These are phyloP conservation scores for Euwallacea fornicatus DNA, from an alignment of 1,140 invertebrate genomes.

Conservation along the genomic window DNA sequence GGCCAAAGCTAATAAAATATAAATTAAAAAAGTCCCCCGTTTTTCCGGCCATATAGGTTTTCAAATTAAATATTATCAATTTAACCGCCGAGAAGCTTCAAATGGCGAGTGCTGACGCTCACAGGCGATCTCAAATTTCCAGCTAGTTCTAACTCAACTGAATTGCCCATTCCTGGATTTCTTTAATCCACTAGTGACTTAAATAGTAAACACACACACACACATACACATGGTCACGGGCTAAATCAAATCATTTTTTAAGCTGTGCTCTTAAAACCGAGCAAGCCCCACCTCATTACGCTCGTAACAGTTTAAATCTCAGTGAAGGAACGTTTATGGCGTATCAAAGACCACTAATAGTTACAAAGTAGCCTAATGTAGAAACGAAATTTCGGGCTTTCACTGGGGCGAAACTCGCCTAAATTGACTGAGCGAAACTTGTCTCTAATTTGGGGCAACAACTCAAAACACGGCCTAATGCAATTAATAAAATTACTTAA, in stretches of 20 bases:
- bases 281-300: no score
- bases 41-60: neutral
- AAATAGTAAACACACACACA: no score
- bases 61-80: no score
- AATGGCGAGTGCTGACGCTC: no score
- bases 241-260: no score
- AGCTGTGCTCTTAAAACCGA: no score
- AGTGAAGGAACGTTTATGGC: neutral
- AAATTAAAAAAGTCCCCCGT: conserved; percentile 5
- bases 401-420: neutral
- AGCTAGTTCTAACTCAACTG: no score
- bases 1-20: conserved; percentile 12
- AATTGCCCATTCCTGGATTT: no score
- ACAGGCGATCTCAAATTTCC: no score
- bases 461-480: conserved; percentile 1
- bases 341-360: conserved; percentile 6
- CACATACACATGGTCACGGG: no score
- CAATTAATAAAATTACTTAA: conserved; percentile 7
- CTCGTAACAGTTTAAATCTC: neutral
- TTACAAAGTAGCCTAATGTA: conserved; percentile 6
- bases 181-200: no score
- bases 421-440: conserved; percentile 7
- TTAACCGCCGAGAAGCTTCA: no score
- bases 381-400: conserved; percentile 3
- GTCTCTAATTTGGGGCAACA: conserved; percentile 3